A percentile compares a stretch with the other conserved stretches of the same genome.
Conservation (phyloP, 1,140 invertebrate species). For the Wiebesia pumilae region DNA sequence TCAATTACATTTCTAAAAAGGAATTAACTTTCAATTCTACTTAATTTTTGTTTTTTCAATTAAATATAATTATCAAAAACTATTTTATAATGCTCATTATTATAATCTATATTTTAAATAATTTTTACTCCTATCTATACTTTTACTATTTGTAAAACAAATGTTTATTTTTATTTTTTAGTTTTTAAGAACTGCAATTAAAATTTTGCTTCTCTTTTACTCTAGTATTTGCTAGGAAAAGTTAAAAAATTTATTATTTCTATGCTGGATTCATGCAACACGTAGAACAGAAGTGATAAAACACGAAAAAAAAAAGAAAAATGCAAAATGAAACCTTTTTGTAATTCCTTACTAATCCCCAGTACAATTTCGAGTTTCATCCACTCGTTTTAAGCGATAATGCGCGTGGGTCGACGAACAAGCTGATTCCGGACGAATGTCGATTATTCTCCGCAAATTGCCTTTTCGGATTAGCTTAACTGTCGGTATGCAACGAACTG, state of each 20-base stretch:
- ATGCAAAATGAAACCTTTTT: conserved; percentile 21
- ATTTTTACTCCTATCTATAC: too few relatives aligned
- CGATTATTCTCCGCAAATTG: conserved; percentile 48
- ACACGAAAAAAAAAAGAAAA: neutral
- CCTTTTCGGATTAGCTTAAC: conserved; percentile 49
- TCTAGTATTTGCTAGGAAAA: too few relatives aligned
- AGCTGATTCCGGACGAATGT: conserved; percentile 4
- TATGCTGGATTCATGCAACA: neutral
- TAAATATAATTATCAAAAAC: too few relatives aligned
- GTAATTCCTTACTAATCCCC: conserved; percentile 25
- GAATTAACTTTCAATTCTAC: too few relatives aligned
- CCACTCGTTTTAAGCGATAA: conserved; percentile 1
- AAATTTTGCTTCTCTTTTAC: too few relatives aligned
- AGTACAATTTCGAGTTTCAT: neutral
- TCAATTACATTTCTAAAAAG: too few relatives aligned
- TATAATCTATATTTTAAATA: too few relatives aligned
- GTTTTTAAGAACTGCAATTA: too few relatives aligned
- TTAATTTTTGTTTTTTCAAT: too few relatives aligned
- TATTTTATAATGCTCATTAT: too few relatives aligned
- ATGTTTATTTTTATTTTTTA: too few relatives aligned
- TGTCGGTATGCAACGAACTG: neutral
- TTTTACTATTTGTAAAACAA: too few relatives aligned
- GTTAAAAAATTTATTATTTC: neutral
- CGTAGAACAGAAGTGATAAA: neutral
- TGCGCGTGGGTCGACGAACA: neutral